Base-by-base conservation (phyloP, 2,797 vertebrate species). In the Emys orbicularis region DNA sequence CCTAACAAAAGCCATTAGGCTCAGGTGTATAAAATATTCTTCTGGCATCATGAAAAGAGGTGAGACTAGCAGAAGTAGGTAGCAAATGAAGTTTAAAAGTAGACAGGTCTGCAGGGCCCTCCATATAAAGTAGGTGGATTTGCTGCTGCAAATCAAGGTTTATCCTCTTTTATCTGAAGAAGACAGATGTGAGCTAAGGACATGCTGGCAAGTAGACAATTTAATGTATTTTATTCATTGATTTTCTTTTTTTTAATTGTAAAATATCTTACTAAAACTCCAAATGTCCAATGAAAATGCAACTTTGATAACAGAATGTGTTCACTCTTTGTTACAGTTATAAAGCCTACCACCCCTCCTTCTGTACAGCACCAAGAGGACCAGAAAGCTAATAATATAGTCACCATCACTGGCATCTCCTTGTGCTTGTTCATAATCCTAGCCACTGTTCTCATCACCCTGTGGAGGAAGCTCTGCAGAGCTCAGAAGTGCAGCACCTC, bases 391-490 rank as follows among this genome's bases (percentile, higher is more conserved):
- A 98, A 98, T 83, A 99, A 99, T 88, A 97, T 99, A 77, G 99
- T 99, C n/a, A 99, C 99, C 2, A 98, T 99, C 96, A 98, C 98
- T 0, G 99, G 99, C 21, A 99, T 99, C 91, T 99, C 99, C 0
- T 94, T 99, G 5, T 99, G 99, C 94, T 92, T 99, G 95, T 99
- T 98, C 91, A 99, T 99, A 95, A 99, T 99, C 92, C 94, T 99
- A 47, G 98, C 98, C 79, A 99, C 99, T 0, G 90, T 99, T 81
- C 98, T 99, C 52, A 98, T 99, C 95, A 99, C 99, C 0, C 97
- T 99, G 74, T 99, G 99, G 99, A 98, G 99, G 92, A 99, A 99
- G 96, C 97, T 99, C 12, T 99, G 99, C 97, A 98, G 97, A 68
- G 87, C 98, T 56, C 98, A 98, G 61, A 99, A 98, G 93, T 99